Percentiles rank a stretch among this genome's conserved stretches.
Evolutionary conservation across 2,797 vertebrate species (phyloP).

Genomic region (Dromococcyx pavoninus): DNA sequence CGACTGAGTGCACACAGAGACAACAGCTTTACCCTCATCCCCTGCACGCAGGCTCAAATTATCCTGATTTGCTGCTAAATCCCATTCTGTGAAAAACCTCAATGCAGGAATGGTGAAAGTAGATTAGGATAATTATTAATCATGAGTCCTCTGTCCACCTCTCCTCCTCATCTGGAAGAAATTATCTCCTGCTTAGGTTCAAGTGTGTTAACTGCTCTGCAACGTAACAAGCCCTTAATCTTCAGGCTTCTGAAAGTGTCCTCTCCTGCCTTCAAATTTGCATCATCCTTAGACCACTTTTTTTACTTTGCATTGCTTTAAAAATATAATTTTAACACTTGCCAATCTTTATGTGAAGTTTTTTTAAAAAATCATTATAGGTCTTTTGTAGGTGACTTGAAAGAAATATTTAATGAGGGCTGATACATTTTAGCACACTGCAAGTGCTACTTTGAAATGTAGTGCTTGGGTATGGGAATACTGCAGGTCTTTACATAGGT

Average conservation of each 20-base stretch:
- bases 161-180: constrained; percentile 46
- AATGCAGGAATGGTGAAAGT: not conserved
- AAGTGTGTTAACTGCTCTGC: constrained; percentile 55
- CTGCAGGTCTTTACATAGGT: not conserved
- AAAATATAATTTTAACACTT: not conserved
- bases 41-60: not conserved
- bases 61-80: constrained; percentile 45
- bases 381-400: constrained; percentile 28
- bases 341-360: not conserved
- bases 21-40: not conserved
- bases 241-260: constrained; percentile 39
- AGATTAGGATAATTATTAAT: constrained; percentile 70
- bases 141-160: constrained; percentile 56
- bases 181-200: constrained; percentile 59
- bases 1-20: not conserved
- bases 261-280: constrained; percentile 31
- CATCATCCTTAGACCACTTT: constrained; percentile 8
- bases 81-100: not conserved
- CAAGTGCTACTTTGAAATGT: not conserved
- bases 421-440: not conserved
- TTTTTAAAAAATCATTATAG: not conserved
- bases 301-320: not conserved
- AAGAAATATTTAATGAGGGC: constrained; percentile 19
- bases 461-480: not conserved
- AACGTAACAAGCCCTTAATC: constrained; percentile 47